Evolutionary conservation across 2,888 invertebrate species (phyloP).

Genomic region (Apodemia duryi): DNA sequence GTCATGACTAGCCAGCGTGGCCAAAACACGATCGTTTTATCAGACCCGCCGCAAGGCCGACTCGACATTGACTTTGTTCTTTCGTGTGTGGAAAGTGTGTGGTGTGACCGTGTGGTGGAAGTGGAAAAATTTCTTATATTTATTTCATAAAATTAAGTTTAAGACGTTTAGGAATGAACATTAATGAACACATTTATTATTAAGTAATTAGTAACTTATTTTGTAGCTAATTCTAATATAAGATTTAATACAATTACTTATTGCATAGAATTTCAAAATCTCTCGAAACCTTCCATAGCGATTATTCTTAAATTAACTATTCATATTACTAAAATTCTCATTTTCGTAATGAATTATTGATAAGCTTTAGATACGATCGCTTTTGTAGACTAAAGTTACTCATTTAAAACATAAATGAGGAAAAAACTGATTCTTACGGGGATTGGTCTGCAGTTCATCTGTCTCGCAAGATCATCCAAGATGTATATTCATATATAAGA

Average conservation of each 20-base stretch:
- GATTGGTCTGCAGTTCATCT: too few species aligned
- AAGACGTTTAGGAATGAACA: not conserved
- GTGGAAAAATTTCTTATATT: too few species aligned
- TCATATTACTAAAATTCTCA: not conserved
- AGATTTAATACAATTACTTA: conserved; percentile 45
- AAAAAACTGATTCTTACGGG: not conserved
- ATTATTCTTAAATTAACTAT: conserved; percentile 6
- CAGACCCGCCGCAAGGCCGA: too few species aligned
- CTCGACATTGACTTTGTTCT: too few species aligned
- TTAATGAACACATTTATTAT: not conserved
- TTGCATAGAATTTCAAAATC: conserved; percentile 25
- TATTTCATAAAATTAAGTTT: not conserved
- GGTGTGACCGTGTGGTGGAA: too few species aligned
- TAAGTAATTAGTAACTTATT: conserved; percentile 40
- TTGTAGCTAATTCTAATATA: conserved; percentile 53
- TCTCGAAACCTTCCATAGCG: conserved; percentile 31
- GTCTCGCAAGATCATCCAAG: too few species aligned
- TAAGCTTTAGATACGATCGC: conserved; percentile 29
- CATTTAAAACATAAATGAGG: not conserved
- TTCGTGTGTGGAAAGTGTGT: too few species aligned
- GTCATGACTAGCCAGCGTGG: too few species aligned
- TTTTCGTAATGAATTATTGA: not conserved
- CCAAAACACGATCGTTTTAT: too few species aligned
- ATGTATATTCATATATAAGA: too few species aligned
- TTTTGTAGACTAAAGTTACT: conserved; percentile 20